Evolutionary conservation across 2,797 vertebrate species (phyloP).

Genomic region (Mus caroli): DNA sequence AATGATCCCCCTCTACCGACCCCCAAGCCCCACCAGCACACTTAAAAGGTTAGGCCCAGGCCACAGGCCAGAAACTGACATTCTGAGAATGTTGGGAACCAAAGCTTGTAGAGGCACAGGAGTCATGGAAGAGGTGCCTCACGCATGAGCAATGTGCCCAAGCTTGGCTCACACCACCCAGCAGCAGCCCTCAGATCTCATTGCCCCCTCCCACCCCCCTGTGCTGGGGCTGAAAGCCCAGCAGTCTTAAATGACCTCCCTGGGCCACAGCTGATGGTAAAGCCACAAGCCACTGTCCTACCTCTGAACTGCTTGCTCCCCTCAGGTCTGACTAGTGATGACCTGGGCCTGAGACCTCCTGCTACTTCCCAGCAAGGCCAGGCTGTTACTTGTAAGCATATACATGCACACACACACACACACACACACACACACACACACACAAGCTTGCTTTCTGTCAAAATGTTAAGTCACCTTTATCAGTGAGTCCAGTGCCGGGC

Average conservation of each 20-base stretch:
- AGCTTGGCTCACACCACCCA: too few relatives aligned
- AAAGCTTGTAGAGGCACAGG: rapidly evolving
- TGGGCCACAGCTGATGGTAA: neutral
- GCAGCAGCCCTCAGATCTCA: neutral
- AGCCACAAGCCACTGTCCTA: neutral
- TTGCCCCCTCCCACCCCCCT: neutral
- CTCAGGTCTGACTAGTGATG: neutral
- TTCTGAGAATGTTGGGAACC: rapidly evolving
- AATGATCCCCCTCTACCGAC: neutral
- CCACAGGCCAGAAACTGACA: neutral
- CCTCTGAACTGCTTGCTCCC: neutral
- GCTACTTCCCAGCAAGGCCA: neutral
- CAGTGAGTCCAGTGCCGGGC: neutral
- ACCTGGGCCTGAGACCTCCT: neutral
- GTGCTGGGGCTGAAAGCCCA: neutral
- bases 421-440: neutral
- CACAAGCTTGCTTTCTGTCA: neutral
- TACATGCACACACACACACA: too few relatives aligned
- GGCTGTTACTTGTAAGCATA: neutral
- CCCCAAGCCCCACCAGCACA: neutral
- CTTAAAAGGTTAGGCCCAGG: rapidly evolving
- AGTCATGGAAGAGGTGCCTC: neutral
- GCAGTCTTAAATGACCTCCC: neutral
- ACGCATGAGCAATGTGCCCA: rapidly evolving
- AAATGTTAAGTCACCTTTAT: rapidly evolving